phyloP scores from a whole-genome alignment of 2,797 vertebrate genomes.

The Adelosebastes latens region DNA sequence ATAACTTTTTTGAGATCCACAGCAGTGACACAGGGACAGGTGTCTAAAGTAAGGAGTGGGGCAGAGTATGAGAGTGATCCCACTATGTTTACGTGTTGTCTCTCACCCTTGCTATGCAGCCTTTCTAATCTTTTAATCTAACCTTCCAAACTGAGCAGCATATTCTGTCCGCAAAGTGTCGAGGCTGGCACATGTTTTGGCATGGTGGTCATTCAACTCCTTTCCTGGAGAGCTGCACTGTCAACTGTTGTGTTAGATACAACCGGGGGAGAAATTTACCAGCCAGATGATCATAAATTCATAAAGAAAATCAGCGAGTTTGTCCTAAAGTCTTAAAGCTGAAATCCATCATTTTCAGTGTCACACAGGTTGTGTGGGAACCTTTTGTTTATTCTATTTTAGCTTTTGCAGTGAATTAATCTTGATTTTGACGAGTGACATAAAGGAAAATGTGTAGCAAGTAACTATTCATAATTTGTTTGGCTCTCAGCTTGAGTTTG shows the following conservation, averaged over 20 bases:
- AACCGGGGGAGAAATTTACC: neutral
- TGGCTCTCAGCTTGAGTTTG: neutral
- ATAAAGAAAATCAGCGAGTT: neutral
- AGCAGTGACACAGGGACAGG: conserved; percentile 72
- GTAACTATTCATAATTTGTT: neutral
- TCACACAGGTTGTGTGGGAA: neutral
- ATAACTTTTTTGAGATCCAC: conserved; percentile 79
- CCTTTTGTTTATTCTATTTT: neutral
- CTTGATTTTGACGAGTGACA: neutral
- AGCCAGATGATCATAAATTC: neutral
- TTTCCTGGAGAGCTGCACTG: conserved; percentile 77
- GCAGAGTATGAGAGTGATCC: conserved; percentile 66
- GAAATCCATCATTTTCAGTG: neutral
- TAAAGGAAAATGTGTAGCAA: neutral
- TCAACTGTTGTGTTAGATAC: conserved; percentile 24
- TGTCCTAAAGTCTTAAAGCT: neutral
- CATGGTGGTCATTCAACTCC: conserved; percentile 50
- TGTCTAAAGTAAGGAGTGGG: conserved; percentile 78
- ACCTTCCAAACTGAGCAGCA: conserved; percentile 43
- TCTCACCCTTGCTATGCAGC: conserved; percentile 76
- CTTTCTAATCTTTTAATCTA: conserved; percentile 67
- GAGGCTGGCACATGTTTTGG: conserved; percentile 63
- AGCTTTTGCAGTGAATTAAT: neutral
- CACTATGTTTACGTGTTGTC: conserved; percentile 72
- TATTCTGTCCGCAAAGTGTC: conserved; percentile 41